These are phyloP conservation scores for Dynastes hyllus DNA, from an alignment of 2,888 invertebrate species.

Conservation along the genomic window DNA sequence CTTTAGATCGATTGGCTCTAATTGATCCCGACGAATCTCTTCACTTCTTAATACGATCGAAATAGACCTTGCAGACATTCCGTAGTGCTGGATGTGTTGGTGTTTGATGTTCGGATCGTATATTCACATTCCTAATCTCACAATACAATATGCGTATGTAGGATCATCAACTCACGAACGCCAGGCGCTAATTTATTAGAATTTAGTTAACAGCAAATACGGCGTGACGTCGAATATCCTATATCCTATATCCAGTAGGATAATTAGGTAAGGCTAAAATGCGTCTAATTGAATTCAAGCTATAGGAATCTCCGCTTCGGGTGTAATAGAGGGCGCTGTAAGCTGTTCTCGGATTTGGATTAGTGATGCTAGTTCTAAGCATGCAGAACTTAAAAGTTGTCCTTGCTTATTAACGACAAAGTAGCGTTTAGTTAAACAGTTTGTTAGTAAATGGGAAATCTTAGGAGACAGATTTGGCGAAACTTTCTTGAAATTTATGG, in stretches of 20 bases:
- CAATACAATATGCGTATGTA: neutral
- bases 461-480: no score
- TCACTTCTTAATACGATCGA: no score
- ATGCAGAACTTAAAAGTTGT: no score
- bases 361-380: neutral
- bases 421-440: no score
- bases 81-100: neutral
- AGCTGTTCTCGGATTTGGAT: neutral
- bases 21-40: no score
- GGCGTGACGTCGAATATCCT: constrained; percentile 13
- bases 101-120: constrained; percentile 26
- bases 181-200: constrained; percentile 21
- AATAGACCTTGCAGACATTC: neutral
- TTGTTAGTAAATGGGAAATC: neutral
- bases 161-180: neutral
- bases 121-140: constrained; percentile 24
- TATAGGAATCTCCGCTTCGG: neutral
- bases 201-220: constrained; percentile 32
- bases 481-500: no score
- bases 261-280: constrained; percentile 10
- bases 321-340: neutral
- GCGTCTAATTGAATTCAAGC: constrained; percentile 20
- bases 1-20: no score
- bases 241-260: neutral
- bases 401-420: no score